These are phyloP conservation scores for Cerastis rubricosa DNA, from an alignment of 2,888 invertebrate species.

Conservation along the genomic window DNA sequence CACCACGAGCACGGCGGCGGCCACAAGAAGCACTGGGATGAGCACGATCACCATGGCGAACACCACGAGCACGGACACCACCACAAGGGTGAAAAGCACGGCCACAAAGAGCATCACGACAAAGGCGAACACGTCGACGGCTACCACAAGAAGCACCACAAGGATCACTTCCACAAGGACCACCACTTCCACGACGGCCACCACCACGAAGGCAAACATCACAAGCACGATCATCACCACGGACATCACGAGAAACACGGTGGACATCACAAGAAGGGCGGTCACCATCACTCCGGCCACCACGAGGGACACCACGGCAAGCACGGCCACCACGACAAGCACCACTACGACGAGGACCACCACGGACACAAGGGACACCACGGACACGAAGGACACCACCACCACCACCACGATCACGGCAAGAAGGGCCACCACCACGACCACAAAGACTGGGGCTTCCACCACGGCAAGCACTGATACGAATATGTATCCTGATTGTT, in stretches of 20 bases:
- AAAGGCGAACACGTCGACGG: slow-evolving; percentile 87
- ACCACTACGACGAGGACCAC: slow-evolving; percentile 95
- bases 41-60: slow-evolving; percentile 92
- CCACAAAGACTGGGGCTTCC: slow-evolving; percentile 94
- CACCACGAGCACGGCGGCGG: slow-evolving; percentile 94
- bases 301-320: slow-evolving; percentile 95
- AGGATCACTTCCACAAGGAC: slow-evolving; percentile 96
- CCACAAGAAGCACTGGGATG: slow-evolving; percentile 93
- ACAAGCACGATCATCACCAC: slow-evolving; percentile 94
- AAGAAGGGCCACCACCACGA: slow-evolving; percentile 94
- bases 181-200: slow-evolving; percentile 97
- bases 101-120: slow-evolving; percentile 95
- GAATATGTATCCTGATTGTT: slow-evolving; percentile 60
- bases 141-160: slow-evolving; percentile 96
- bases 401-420: slow-evolving; percentile 94
- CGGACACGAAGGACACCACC: slow-evolving; percentile 94
- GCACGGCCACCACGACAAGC: slow-evolving; percentile 95
- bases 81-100: slow-evolving; percentile 94
- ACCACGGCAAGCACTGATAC: slow-evolving; percentile 88
- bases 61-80: slow-evolving; percentile 95
- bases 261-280: slow-evolving; percentile 95
- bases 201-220: slow-evolving; percentile 95
- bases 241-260: slow-evolving; percentile 93
- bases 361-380: slow-evolving; percentile 95
- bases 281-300: slow-evolving; percentile 94